phyloP scores from a whole-genome alignment of 2,797 vertebrate species.

The Hemibagrus guttatus region DNA sequence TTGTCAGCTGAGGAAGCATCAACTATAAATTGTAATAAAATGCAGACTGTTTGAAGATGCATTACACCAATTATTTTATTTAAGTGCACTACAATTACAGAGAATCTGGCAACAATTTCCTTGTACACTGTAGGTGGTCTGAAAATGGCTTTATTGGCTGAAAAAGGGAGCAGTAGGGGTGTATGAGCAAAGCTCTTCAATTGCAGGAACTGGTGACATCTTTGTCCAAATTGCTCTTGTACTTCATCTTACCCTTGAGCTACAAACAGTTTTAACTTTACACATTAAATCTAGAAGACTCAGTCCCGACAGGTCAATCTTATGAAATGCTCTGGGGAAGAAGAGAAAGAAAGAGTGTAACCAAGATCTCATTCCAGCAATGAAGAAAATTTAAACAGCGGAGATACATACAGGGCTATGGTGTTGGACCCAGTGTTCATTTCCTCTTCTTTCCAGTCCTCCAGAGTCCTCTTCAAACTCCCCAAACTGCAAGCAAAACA shows the following conservation, averaged over 20 bases:
- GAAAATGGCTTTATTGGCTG: no score
- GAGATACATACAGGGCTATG: background rate
- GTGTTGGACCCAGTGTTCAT: background rate
- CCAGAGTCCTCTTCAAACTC: background rate
- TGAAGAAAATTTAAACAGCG: background rate
- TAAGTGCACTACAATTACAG: background rate
- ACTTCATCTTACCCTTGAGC: background rate
- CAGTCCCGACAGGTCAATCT: background rate
- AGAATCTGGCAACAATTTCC: no score
- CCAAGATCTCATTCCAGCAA: background rate
- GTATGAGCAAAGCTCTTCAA: background rate
- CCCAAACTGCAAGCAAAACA: background rate
- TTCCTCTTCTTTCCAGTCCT: background rate
- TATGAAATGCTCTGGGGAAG: background rate
- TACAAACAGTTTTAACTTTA: background rate
- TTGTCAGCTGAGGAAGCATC: background rate
- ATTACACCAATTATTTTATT: background rate
- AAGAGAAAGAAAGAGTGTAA: background rate
- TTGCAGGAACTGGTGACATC: background rate
- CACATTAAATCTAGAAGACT: background rate
- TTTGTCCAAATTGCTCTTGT: background rate
- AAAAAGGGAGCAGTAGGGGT: background rate
- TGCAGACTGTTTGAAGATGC: background rate
- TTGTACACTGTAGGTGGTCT: background rate
- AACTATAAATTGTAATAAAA: slow-evolving; percentile 11